A percentile compares a stretch with the other conserved stretches of the same genome.
phyloP scores from a whole-genome alignment of 2,113 vertebrate species.

The Glaucidium brasilianum region DNA sequence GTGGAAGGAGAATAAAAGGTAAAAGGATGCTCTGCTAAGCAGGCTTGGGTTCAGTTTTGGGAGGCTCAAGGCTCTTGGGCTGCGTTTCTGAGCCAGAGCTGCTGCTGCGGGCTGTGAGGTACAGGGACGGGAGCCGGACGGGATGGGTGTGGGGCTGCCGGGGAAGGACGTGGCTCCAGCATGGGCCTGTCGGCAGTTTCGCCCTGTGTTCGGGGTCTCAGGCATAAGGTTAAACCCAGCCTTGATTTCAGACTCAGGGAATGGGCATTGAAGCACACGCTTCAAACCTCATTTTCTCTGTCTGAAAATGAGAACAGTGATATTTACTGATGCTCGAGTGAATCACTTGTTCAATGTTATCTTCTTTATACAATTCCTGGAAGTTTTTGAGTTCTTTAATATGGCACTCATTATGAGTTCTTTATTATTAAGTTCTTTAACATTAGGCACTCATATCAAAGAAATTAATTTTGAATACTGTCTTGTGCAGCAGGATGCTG shows the following conservation, averaged over 20 bases:
- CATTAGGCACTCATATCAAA: background rate
- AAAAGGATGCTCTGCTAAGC: background rate
- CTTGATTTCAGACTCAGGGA: background rate
- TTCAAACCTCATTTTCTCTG: background rate
- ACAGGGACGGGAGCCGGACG: rapidly evolving
- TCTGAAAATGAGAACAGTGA: background rate
- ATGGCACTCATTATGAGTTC: too few relatives aligned
- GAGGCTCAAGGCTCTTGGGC: too few relatives aligned
- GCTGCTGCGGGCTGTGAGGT: background rate
- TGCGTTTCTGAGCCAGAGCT: too few relatives aligned
- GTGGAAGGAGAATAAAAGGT: background rate
- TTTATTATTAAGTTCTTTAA: too few relatives aligned
- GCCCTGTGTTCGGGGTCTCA: rapidly evolving
- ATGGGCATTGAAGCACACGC: background rate
- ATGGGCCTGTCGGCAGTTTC: background rate
- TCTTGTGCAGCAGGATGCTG: background rate
- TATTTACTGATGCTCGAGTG: background rate
- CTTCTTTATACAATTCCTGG: background rate
- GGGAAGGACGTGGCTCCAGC: background rate
- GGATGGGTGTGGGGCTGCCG: background rate
- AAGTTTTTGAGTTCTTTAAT: background rate
- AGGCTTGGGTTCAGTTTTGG: too few relatives aligned
- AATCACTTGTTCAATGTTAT: background rate
- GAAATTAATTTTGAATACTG: background rate
- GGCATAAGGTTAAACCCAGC: background rate